A percentile compares a stretch with the other conserved stretches of the same genome.
Conservation (phyloP, 2,113 vertebrate species). For the Clarias gariepinus region DNA sequence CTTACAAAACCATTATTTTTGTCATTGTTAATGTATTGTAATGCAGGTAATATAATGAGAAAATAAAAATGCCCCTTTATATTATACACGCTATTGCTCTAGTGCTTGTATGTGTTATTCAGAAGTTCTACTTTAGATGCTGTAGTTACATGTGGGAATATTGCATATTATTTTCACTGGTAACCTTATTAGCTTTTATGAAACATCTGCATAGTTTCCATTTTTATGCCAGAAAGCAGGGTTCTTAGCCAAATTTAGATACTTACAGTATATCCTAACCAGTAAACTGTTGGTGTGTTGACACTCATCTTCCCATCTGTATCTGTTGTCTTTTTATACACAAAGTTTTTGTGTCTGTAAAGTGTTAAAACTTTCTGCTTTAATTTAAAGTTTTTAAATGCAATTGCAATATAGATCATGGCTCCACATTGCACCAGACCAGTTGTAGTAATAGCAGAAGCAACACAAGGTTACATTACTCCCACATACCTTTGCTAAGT, state of each 20-base stretch:
- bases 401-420: too few relatives aligned
- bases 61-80: neutral
- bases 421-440: too few relatives aligned
- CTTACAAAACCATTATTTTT: neutral
- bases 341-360: too few relatives aligned
- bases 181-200: conserved; percentile 1
- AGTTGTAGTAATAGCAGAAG: too few relatives aligned
- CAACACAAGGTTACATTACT: too few relatives aligned
- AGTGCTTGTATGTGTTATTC: neutral
- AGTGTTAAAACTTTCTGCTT: too few relatives aligned
- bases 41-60: neutral
- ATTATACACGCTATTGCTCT: neutral
- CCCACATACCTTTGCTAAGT: too few relatives aligned
- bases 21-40: neutral
- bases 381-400: too few relatives aligned
- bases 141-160: neutral
- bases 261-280: neutral
- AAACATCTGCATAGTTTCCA: conserved; percentile 20
- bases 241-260: neutral
- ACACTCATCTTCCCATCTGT: neutral
- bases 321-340: too few relatives aligned
- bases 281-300: neutral
- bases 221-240: conserved; percentile 23
- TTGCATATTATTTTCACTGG: neutral
- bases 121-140: neutral